Evolutionary conservation across 35 echinoderm and acorn worm species (phyloP), one percentile per base, ranked within the genome.

Genomic region (Ophiothrix spiculata): DNA sequence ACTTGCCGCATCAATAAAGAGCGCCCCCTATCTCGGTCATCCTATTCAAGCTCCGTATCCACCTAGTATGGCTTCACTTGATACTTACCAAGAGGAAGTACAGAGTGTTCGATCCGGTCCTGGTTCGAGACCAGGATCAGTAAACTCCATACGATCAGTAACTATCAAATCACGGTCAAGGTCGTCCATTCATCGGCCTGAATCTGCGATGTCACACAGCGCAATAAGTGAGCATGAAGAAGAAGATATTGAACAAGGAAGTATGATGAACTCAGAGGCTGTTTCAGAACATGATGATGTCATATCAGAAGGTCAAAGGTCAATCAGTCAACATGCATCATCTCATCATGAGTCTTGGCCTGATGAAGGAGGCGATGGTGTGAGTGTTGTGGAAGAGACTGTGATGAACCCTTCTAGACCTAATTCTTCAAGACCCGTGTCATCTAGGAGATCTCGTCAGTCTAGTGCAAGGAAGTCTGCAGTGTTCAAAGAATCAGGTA

Each of bases 1-100:
- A 75, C 81, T 97, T 36, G 84, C 95, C 60, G 87, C 91, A 81
- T 97, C 95, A 2, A 54, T 97, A 36, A 97, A 93, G 34, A 87
- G 78, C 23, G 42, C 86, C 0, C 86, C 86, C 1, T 97, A 93
- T 56, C 81, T 97, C 19, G 95, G 95, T 19, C 77, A 87, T 31
- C 82, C 87, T 21, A n/a, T 90, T 21, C 82, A 40, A 32, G 80
- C 91, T 13, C 91, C 91, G 16, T 93, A 90, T 73, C 93, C 89
- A 35, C 86, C 91, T 13, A 82, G 56, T 33, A 76, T 75, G 23
- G 29, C 60, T 2, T 25, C 60, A 15, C 3, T 69, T 15, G 60
- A 69, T 28, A 69, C 17, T 25, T 69, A 69, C 25, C 60, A 69
- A 28, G 60, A 69, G 60, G 60, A 69, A 12, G 23, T 25, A 15